Conservation (phyloP, 2,113 vertebrate genomes). For the Gopherus flavomarginatus region DNA sequence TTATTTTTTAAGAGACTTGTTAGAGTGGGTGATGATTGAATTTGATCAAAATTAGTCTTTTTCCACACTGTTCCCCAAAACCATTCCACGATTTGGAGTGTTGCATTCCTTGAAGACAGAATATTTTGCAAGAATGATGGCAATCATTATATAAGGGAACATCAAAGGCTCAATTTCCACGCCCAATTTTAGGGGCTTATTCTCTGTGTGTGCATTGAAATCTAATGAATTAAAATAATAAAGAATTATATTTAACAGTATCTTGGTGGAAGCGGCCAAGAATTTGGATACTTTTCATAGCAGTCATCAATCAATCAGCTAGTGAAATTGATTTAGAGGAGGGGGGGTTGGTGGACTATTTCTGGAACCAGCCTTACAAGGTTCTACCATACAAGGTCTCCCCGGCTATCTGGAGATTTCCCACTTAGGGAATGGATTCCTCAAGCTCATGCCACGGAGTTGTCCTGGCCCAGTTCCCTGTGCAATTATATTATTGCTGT, state of each 20-base stretch:
- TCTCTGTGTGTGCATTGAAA: not conserved
- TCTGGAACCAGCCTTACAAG: rapidly evolving
- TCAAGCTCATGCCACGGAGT: not conserved
- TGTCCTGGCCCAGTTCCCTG: not conserved
- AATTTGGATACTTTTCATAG: not conserved
- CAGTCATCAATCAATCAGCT: not conserved
- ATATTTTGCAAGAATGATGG: not conserved
- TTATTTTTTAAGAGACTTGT: conserved; percentile 73
- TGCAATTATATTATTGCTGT: not conserved
- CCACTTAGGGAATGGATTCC: not conserved
- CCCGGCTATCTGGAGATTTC: not conserved
- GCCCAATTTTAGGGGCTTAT: not conserved
- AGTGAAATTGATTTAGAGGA: not conserved
- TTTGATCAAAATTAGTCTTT: conserved; percentile 40
- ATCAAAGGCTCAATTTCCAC: not conserved
- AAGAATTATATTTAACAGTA: not conserved
- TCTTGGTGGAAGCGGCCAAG: not conserved
- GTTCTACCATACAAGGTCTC: not conserved
- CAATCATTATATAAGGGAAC: conserved; percentile 5
- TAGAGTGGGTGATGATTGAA: not conserved
- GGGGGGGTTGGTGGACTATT: not conserved
- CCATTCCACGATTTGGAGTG: not conserved
- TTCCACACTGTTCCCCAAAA: not conserved
- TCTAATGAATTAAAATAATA: conserved; percentile 13
- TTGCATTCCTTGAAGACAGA: not conserved